Conservation (phyloP, 1,140 invertebrate genomes). For the Periplaneta americana region DNA sequence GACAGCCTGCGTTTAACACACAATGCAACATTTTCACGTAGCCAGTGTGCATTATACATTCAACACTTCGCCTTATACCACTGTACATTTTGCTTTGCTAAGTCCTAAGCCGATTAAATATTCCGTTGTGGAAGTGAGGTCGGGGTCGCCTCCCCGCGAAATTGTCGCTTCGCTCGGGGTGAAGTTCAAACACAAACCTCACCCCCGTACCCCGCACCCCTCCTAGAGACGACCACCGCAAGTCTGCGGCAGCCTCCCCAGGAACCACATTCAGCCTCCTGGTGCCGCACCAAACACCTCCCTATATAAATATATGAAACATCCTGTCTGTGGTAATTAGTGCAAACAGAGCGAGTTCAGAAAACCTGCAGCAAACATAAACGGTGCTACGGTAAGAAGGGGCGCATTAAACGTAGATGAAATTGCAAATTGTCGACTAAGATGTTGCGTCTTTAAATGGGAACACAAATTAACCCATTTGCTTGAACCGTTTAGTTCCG, state of each 20-base stretch:
- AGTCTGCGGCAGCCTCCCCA: neutral
- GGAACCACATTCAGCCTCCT: neutral
- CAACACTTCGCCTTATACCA: neutral
- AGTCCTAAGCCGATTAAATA: neutral
- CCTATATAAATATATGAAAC: neutral
- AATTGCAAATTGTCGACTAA: too few species aligned
- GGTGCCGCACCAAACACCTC: neutral
- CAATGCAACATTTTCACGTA: neutral
- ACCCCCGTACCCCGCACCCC: neutral
- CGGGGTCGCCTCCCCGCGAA: neutral
- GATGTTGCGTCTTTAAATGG: too few species aligned
- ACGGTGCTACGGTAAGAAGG: too few species aligned
- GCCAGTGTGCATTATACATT: neutral
- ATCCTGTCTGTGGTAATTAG: neutral
- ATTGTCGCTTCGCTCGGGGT: neutral
- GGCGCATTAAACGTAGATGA: too few species aligned
- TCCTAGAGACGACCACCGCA: neutral
- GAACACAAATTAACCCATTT: too few species aligned
- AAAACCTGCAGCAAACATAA: too few species aligned
- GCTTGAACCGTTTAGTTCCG: too few species aligned
- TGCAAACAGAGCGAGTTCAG: neutral
- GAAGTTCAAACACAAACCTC: neutral
- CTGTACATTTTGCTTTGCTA: neutral
- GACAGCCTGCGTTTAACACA: neutral
- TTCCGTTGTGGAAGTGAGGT: neutral